Conservation (phyloP, 2,113 vertebrate species). For the Aix galericulata region DNA sequence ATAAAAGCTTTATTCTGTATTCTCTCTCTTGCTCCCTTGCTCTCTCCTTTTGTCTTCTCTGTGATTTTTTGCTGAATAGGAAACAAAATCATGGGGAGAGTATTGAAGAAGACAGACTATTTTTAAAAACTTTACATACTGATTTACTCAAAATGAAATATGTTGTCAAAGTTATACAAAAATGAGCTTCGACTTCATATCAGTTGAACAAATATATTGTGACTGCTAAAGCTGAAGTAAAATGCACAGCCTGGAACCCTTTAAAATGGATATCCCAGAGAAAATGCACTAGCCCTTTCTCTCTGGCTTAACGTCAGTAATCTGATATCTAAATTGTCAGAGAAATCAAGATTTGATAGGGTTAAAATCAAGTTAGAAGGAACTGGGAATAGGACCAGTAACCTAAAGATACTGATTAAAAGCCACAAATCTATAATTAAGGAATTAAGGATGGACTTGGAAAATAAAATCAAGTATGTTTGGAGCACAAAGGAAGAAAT, state of each 20-base stretch:
- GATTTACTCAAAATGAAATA: background rate
- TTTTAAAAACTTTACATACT: background rate
- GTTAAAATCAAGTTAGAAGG: background rate
- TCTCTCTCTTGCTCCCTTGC: background rate
- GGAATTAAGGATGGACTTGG: background rate
- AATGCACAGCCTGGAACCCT: background rate
- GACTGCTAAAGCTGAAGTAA: background rate
- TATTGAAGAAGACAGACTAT: background rate
- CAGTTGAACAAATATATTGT: background rate
- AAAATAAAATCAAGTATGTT: background rate
- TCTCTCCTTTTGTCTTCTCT: background rate
- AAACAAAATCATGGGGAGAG: background rate
- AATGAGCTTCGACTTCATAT: background rate
- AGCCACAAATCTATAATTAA: background rate
- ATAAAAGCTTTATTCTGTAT: background rate
- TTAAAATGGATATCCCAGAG: background rate
- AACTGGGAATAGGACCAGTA: background rate
- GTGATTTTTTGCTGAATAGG: background rate
- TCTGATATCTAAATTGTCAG: background rate
- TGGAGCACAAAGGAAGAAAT: background rate
- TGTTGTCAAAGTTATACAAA: background rate
- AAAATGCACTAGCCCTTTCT: background rate
- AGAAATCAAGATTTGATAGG: background rate
- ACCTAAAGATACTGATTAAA: background rate
- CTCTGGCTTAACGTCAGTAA: background rate